phyloP scores from a whole-genome alignment of 2,888 invertebrate species.

The Nephrocerus scutellatus region DNA sequence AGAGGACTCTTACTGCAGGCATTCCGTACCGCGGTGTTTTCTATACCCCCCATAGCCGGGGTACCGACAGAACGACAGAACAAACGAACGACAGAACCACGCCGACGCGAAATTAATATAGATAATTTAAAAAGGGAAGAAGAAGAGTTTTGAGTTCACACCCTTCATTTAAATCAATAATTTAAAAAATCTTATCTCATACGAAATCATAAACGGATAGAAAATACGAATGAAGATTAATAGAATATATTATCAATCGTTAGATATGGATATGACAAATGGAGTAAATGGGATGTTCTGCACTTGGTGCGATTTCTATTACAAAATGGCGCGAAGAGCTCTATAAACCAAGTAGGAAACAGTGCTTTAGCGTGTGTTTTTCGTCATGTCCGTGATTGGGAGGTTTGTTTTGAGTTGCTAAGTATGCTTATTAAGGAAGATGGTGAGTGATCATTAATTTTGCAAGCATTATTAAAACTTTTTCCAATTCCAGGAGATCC shows the following conservation, averaged over 20 bases:
- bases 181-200: too few relatives aligned
- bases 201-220: too few relatives aligned
- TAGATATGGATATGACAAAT: conserved; percentile 59
- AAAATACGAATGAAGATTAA: neutral
- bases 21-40: too few relatives aligned
- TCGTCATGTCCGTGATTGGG: conserved; percentile 64
- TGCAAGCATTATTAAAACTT: neutral
- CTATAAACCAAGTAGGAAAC: conserved; percentile 63
- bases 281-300: conserved; percentile 69
- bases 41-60: too few relatives aligned
- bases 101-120: too few relatives aligned
- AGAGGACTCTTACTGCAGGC: too few relatives aligned
- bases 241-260: neutral
- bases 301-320: conserved; percentile 59
- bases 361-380: conserved; percentile 64
- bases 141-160: too few relatives aligned
- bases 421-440: conserved; percentile 48
- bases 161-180: too few relatives aligned
- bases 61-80: too few relatives aligned
- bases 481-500: conserved; percentile 50
- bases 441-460: conserved; percentile 27
- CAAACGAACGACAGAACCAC: too few relatives aligned
- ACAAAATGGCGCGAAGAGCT: conserved; percentile 59
- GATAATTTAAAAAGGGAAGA: too few relatives aligned
- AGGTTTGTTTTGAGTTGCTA: conserved; percentile 50